These are phyloP conservation scores for Tryphoninae sp. DNA, from an alignment of 2,888 invertebrate species.

Conservation along the genomic window DNA sequence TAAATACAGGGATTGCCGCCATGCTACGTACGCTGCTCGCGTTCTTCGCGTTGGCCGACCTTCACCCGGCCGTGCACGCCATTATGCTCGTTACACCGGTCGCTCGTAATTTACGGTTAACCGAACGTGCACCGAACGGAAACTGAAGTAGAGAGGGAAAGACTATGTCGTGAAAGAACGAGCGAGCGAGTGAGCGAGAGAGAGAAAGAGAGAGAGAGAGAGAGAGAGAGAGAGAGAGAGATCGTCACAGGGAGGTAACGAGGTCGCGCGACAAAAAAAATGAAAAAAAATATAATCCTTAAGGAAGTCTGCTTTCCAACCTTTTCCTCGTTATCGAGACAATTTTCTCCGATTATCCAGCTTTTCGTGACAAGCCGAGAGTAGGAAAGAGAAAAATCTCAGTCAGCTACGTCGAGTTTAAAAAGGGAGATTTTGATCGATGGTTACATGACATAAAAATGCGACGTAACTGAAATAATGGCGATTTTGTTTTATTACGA, in stretches of 20 bases:
- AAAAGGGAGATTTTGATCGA: not conserved
- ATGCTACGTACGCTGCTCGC: slow-evolving; percentile 56
- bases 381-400: not conserved
- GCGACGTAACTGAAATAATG: not conserved
- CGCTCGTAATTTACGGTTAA: slow-evolving; percentile 80
- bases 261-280: slow-evolving; percentile 58
- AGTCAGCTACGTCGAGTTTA: not conserved
- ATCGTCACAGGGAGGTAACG: slow-evolving; percentile 62
- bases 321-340: not conserved
- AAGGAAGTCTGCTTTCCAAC: slow-evolving; percentile 37
- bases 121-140: slow-evolving; percentile 74
- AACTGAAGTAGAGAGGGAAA: slow-evolving; percentile 72
- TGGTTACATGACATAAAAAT: not conserved
- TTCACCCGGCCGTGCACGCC: slow-evolving; percentile 78
- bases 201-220: not conserved
- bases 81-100: slow-evolving; percentile 79
- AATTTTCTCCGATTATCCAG: not conserved
- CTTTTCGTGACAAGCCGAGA: not conserved
- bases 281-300: slow-evolving; percentile 40
- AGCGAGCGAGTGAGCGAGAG: slow-evolving; percentile 12
- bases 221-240: slow-evolving; percentile 27
- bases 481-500: not conserved
- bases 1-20: slow-evolving; percentile 4
- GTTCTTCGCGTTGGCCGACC: slow-evolving; percentile 75
- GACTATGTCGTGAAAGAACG: not conserved